phyloP scores from a whole-genome alignment of 2,888 invertebrate species.

The Luperina testacea region DNA sequence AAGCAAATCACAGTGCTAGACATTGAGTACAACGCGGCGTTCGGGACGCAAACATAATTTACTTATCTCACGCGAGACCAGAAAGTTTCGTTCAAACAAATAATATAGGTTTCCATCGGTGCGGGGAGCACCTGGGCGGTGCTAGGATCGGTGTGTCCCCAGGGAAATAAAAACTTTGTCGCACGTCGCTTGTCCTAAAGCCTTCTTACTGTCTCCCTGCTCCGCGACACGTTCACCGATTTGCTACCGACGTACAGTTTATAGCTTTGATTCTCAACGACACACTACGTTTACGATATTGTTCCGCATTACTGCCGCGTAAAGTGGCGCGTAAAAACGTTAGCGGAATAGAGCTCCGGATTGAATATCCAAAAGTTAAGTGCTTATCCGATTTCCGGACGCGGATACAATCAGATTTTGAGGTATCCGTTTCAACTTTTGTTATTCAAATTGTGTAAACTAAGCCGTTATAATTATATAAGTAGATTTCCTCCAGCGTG shows the following conservation, averaged over 20 bases:
- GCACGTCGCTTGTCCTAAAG: conserved; percentile 89
- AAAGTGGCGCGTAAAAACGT: conserved; percentile 75
- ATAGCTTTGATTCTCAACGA: conserved; percentile 88
- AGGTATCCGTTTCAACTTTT: conserved; percentile 22
- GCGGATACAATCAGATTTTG: conserved; percentile 37
- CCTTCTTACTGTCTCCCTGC: conserved; percentile 85
- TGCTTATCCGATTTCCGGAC: conserved; percentile 56
- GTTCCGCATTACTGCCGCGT: conserved; percentile 83
- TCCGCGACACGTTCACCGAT: conserved; percentile 86
- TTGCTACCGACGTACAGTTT: conserved; percentile 86
- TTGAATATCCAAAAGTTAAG: conserved; percentile 63
- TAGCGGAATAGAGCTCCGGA: conserved; percentile 59
- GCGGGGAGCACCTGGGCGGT: conserved; percentile 88
- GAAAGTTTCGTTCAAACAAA: conserved; percentile 89
- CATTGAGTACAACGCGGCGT: conserved; percentile 84
- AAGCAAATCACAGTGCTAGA: conserved; percentile 73
- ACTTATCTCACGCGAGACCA: conserved; percentile 88
- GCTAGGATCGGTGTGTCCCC: conserved; percentile 88
- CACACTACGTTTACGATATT: conserved; percentile 86
- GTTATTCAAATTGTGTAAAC: conserved; percentile 37
- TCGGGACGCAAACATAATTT: conserved; percentile 87
- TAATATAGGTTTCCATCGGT: conserved; percentile 89
- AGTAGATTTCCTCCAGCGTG: conserved; percentile 38
- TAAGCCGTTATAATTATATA: conserved; percentile 18
- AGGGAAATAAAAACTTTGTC: conserved; percentile 90